Base-by-base conservation (phyloP, 2,888 invertebrate genomes). In the Drosophila testacea region DNA sequence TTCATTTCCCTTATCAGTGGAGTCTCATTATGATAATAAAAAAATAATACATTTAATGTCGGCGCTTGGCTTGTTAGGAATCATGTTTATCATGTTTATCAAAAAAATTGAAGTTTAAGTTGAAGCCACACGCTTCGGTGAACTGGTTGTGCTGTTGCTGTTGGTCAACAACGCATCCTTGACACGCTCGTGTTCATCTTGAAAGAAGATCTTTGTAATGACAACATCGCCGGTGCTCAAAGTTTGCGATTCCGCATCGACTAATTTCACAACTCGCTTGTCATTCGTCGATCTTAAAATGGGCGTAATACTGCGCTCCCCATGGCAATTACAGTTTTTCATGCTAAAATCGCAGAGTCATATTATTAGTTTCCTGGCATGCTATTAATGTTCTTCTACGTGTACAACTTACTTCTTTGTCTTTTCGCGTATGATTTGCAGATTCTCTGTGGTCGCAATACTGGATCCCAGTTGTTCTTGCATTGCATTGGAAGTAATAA, bases 181-280 rank as follows among this genome's bases (percentile, higher is more conserved):
- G 80, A 91, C 90, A 74, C 94, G 94, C 62, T 94, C 93, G 73
- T 94, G 94, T 73, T 94, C 94, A 78, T 94, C 94, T 46, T 93
- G 94, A 82, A 94, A 94, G 89, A 93, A 95, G 36, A 97, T 96
- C 93, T 96, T 96, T 47, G 97, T 97, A 87, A 98, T 97, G 60
- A 97, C 97, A 89, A 98, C 96, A 91, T 98, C 98, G 54, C 98
- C 98, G 16, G 98, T 98, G 91, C 97, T 97, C 50, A 97, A 93
- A 2, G 98, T 98, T 93, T 98, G 98, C 36, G 92, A 90, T 66
- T 96, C 95, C 36, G 95, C 95, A 68, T 95, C 94, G 81, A 81
- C 82, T 66, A 89, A 70, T 72, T 91, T 90, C 27, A 89, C 72
- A n/a, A 79, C 41, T 42, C 85, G 86, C 46, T 85, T 89, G 64